Evolutionary conservation across 2,888 invertebrate species (phyloP).

Genomic region (Lagria hirta): DNA sequence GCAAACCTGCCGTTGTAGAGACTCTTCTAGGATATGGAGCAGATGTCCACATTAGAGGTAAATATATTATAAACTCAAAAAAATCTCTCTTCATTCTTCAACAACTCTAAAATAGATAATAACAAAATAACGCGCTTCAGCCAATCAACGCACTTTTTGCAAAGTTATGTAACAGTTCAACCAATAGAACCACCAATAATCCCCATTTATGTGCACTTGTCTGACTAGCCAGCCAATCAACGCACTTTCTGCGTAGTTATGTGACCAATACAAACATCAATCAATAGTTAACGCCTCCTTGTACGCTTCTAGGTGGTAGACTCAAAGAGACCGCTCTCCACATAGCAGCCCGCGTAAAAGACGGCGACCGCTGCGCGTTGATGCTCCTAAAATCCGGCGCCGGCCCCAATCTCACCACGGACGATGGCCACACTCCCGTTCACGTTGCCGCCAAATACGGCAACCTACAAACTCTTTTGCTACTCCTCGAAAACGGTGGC

Average conservation of each 20-base stretch:
- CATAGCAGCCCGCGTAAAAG: constrained; percentile 92
- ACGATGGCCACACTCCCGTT: constrained; percentile 95
- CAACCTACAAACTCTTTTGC: constrained; percentile 79
- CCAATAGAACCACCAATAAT: too few relatives aligned
- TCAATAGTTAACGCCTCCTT: too few relatives aligned
- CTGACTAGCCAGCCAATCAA: too few relatives aligned
- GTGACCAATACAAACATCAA: too few relatives aligned
- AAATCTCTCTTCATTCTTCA: neutral
- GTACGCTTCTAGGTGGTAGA: constrained; percentile 65
- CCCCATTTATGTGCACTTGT: too few relatives aligned
- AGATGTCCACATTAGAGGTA: constrained; percentile 89
- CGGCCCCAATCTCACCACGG: constrained; percentile 91
- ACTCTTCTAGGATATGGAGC: constrained; percentile 95
- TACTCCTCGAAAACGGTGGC: constrained; percentile 91
- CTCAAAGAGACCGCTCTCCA: constrained; percentile 94
- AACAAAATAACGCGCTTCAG: too few relatives aligned
- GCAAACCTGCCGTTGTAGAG: constrained; percentile 93
- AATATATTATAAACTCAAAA: constrained; percentile 9
- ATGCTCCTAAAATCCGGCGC: constrained; percentile 98
- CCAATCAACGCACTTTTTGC: too few relatives aligned
- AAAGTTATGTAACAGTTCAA: too few relatives aligned
- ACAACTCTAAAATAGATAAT: too few relatives aligned
- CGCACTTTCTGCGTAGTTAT: too few relatives aligned
- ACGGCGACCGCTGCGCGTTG: constrained; percentile 89
- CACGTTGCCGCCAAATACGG: constrained; percentile 95